Evolutionary conservation across 2,797 vertebrate species (phyloP).

Genomic region (Sylvilagus floridanus): DNA sequence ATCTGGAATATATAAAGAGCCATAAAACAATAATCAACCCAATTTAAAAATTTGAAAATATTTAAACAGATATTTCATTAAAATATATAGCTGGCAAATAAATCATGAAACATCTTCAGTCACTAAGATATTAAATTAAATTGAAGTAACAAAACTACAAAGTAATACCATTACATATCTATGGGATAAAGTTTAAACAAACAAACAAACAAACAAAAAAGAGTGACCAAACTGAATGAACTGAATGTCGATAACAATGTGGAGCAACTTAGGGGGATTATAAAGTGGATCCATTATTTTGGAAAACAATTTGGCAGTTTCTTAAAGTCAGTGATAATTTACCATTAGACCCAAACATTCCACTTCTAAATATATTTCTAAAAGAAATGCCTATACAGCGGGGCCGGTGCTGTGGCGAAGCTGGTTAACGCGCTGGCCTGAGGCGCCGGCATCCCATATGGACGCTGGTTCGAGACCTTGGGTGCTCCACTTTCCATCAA

Average conservation of each 20-base stretch:
- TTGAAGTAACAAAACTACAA: constrained; percentile 2
- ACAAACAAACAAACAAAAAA: background rate
- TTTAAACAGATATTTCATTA: constrained; percentile 50
- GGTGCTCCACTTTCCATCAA: too few species aligned
- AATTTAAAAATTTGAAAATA: constrained; percentile 4
- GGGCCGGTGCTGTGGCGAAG: too few species aligned
- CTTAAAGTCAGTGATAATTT: background rate
- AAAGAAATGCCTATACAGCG: background rate
- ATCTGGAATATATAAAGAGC: constrained; percentile 20
- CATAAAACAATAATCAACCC: background rate
- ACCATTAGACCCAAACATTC: background rate
- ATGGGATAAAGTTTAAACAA: background rate
- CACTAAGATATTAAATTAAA: constrained; percentile 4
- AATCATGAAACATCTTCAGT: background rate
- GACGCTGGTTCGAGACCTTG: too few species aligned
- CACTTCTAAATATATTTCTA: background rate
- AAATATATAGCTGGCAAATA: constrained; percentile 20
- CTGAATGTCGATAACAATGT: background rate
- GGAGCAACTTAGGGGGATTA: background rate
- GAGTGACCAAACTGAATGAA: background rate
- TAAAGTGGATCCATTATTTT: background rate
- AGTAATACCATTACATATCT: background rate
- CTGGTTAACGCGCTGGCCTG: too few species aligned
- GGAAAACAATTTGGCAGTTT: background rate
- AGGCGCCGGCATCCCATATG: too few species aligned